These are phyloP conservation scores for Alexandromys fortis DNA, from an alignment of 2,113 vertebrate genomes.

Conservation along the genomic window DNA sequence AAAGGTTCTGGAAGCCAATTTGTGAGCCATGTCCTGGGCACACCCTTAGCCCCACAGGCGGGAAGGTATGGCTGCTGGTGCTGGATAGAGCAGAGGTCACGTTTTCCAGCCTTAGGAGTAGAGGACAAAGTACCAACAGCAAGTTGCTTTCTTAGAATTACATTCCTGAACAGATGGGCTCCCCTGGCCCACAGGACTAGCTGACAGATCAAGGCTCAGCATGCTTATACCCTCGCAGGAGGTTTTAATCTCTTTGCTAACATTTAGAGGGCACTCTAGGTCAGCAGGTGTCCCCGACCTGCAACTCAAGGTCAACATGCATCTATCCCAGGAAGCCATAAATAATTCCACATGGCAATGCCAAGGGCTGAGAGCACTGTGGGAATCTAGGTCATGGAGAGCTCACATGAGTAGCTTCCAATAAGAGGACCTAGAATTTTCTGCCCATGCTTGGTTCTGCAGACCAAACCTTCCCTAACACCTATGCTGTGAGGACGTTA, in stretches of 20 bases:
- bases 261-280: neutral
- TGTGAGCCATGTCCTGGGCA: neutral
- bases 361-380: neutral
- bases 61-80: neutral
- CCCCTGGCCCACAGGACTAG: slow-evolving; percentile 14
- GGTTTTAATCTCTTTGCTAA: neutral
- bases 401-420: neutral
- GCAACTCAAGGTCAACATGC: neutral
- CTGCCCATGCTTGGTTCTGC: neutral
- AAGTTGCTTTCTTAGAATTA: neutral
- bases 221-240: neutral
- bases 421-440: neutral
- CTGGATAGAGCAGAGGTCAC: neutral
- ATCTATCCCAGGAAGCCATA: neutral
- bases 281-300: neutral
- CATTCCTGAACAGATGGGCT: neutral
- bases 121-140: neutral
- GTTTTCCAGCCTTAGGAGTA: neutral
- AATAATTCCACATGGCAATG: neutral
- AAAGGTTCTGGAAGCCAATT: neutral
- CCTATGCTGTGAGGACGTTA: neutral
- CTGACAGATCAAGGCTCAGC: neutral
- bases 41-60: neutral
- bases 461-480: neutral
- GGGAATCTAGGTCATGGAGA: neutral